Evolutionary conservation across 2,113 vertebrate genomes (phyloP).

Genomic region (Typhlomys cinereus): DNA sequence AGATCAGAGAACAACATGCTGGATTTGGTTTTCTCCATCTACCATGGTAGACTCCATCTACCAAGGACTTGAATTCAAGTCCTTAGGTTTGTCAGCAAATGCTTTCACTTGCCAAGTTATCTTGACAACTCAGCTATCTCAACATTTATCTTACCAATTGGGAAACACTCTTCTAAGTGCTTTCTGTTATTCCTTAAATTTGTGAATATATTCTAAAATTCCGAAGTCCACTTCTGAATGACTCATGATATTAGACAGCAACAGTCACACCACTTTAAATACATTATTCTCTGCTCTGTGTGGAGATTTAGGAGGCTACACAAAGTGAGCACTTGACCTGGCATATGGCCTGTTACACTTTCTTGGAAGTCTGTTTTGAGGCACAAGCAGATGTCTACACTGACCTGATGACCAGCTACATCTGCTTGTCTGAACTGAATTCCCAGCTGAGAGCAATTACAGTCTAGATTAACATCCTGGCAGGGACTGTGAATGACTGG

Average conservation of each 20-base stretch:
- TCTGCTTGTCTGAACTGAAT: conserved; percentile 5
- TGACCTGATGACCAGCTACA: background rate
- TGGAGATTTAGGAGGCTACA: background rate
- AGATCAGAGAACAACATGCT: too few relatives aligned
- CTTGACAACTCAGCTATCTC: too few relatives aligned
- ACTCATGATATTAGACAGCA: background rate
- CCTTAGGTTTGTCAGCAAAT: too few relatives aligned
- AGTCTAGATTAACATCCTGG: background rate
- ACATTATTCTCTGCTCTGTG: background rate
- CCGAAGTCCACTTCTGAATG: background rate
- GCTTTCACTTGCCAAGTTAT: too few relatives aligned
- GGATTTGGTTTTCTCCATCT: too few relatives aligned
- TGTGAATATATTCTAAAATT: background rate
- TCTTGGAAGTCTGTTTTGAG: background rate
- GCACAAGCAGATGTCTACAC: conserved; percentile 3
- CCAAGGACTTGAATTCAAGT: too few relatives aligned
- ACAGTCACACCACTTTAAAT: background rate
- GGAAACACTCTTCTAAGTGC: background rate
- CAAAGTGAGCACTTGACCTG: background rate
- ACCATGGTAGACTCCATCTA: too few relatives aligned
- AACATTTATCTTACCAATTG: background rate
- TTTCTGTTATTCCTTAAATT: background rate
- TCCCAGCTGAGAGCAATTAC: conserved; percentile 42
- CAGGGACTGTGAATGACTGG: background rate
- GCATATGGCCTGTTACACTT: background rate